Percentiles rank a stretch among this genome's conserved stretches.
phyloP scores from a whole-genome alignment of 2,113 vertebrate species.

The Nicator chloris region DNA sequence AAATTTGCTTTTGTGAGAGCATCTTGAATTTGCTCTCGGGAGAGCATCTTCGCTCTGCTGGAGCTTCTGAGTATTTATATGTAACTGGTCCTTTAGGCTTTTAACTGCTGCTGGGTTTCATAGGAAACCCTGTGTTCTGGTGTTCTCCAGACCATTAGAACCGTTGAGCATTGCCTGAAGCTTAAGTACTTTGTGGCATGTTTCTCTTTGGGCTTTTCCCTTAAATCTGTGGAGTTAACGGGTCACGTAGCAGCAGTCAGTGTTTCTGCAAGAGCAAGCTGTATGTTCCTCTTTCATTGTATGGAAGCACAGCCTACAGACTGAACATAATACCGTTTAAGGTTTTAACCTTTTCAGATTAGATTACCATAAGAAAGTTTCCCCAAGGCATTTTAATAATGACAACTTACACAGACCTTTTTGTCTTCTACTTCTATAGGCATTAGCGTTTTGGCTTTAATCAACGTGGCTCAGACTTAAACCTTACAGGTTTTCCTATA shows the following conservation, averaged over 20 bases:
- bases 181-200: constrained; percentile 36
- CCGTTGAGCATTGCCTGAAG: not conserved
- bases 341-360: constrained; percentile 66
- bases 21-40: not conserved
- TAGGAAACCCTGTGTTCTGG: not conserved
- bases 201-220: constrained; percentile 51
- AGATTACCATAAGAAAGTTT: constrained; percentile 59
- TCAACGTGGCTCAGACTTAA: constrained; percentile 40
- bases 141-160: not conserved
- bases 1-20: not conserved
- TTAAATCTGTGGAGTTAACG: constrained; percentile 2
- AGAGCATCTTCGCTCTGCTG: not conserved
- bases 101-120: not conserved
- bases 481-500: constrained; percentile 50
- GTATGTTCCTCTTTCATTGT: constrained; percentile 12
- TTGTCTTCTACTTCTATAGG: constrained; percentile 50
- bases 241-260: constrained; percentile 32
- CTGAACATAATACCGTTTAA: constrained; percentile 42
- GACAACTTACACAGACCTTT: constrained; percentile 61
- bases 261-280: constrained; percentile 25
- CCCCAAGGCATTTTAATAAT: constrained; percentile 57
- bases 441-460: constrained; percentile 61
- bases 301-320: not conserved
- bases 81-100: not conserved
- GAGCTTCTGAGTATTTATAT: not conserved